phyloP scores from a whole-genome alignment of 2,113 vertebrate species.

The Myanophis thanlyinensis region DNA sequence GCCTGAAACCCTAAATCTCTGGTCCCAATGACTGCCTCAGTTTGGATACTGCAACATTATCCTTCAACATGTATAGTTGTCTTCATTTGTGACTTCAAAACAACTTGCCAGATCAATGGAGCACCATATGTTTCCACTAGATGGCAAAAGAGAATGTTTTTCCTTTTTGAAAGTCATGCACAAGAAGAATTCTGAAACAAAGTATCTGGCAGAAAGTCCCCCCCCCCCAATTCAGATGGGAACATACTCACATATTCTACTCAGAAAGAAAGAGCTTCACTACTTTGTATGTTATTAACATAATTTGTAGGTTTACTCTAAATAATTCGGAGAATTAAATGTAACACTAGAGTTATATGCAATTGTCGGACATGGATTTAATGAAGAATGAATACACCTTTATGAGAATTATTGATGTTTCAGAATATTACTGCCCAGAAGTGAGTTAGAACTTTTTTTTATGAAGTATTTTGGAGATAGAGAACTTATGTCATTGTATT shows the following conservation, averaged over 20 bases:
- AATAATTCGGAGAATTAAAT: not conserved
- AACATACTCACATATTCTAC: not conserved
- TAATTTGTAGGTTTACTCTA: not conserved
- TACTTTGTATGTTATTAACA: not conserved
- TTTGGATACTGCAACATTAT: not conserved
- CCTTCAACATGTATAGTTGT: not conserved
- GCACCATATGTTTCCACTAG: not conserved
- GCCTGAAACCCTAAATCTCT: not conserved
- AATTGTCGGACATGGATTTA: not conserved
- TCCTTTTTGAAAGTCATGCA: not conserved
- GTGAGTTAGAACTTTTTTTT: not conserved
- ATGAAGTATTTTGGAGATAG: not conserved
- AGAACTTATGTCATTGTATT: not conserved
- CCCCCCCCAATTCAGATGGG: not conserved
- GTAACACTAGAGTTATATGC: not conserved
- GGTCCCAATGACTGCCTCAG: not conserved
- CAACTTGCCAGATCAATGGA: not conserved
- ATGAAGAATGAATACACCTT: not conserved
- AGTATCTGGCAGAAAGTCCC: not conserved
- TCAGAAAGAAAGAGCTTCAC: not conserved
- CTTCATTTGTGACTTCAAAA: not conserved
- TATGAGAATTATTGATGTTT: not conserved
- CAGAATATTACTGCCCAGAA: not conserved
- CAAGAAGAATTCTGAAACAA: not conserved
- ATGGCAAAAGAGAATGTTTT: not conserved